These are phyloP conservation scores for Eudemis profundana DNA, from an alignment of 2,888 invertebrate genomes.

Conservation along the genomic window DNA sequence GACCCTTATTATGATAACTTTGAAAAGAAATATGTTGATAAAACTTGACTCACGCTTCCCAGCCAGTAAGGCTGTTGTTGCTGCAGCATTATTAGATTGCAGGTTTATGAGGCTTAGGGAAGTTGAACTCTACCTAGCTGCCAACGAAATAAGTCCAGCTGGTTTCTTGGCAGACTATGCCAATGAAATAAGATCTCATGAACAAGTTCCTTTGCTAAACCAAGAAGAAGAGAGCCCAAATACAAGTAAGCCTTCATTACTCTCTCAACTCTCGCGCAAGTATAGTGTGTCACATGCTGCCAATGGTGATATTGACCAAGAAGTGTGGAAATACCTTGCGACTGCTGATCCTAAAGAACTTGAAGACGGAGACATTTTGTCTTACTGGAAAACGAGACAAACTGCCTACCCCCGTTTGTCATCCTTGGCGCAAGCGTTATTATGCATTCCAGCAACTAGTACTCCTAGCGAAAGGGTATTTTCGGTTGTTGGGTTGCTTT, in stretches of 20 bases:
- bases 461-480: slow-evolving; percentile 47
- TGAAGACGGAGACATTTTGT: background rate
- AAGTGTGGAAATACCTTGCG: background rate
- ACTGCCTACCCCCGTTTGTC: slow-evolving; percentile 20
- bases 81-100: background rate
- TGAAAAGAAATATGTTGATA: background rate
- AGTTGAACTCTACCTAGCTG: no score
- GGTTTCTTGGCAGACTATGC: no score
- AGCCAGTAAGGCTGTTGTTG: background rate
- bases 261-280: no score
- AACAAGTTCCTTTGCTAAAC: no score
- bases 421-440: slow-evolving; percentile 26
- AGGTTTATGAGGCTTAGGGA: background rate
- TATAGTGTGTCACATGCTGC: no score
- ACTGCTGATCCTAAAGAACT: background rate
- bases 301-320: no score
- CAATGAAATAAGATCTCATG: no score
- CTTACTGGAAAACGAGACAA: background rate
- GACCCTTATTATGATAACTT: background rate
- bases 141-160: no score
- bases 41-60: background rate
- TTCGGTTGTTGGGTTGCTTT: slow-evolving; percentile 41
- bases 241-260: no score
- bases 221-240: no score
- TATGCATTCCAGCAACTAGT: slow-evolving; percentile 45